Base-by-base conservation (phyloP, 2,888 invertebrate genomes). In the Melinaea menophilus region DNA sequence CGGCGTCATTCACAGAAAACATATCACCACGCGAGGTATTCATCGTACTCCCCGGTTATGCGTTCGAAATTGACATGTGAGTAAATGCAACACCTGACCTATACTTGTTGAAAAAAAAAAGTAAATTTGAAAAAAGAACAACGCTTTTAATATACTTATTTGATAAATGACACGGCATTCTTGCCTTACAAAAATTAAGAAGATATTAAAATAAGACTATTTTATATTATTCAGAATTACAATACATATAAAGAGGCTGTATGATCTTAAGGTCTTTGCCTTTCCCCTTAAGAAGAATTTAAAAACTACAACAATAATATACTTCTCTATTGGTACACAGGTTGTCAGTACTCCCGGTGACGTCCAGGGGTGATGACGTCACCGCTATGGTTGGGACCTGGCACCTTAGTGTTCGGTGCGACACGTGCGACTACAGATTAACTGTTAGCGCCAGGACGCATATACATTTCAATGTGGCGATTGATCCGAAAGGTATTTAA, bases 331-430 rank as follows among this genome's bases (percentile, higher is more conserved):
- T 7, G 48, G 1, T 48, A 33, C 22, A 11, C 80, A 90, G 90
- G 70, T 61, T 88, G 4, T 73, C 85, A 69, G 89, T 89, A 0
- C 65, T 88, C 0, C 88, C 90, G 2, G 75, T 79, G 31, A 64
- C 70, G 4, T 73, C 75, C 0, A 35, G 72, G 4, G 51, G 55
- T 0, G 59, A 74, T 0, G 83, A 82, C 2, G 66, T 66, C 0
- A 75, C 77, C 0, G 61, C 73, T 0, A 75, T 83, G 60, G 82
- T 81, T 0, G 91, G 91, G 1, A 79, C 82, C 46, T 91, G 91
- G 91, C 90, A 89, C 48, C 68, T 91, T 35, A 90, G 87, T 67
- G 82, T 91, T 1, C 72, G 84, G 0, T 90, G 89, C 35, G 86
- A 88, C 71, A 82, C 83, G 0, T 90, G 89, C 63, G 84, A 88